These are phyloP conservation scores for Jacana jacana DNA, from an alignment of 2,113 vertebrate species.

Conservation along the genomic window DNA sequence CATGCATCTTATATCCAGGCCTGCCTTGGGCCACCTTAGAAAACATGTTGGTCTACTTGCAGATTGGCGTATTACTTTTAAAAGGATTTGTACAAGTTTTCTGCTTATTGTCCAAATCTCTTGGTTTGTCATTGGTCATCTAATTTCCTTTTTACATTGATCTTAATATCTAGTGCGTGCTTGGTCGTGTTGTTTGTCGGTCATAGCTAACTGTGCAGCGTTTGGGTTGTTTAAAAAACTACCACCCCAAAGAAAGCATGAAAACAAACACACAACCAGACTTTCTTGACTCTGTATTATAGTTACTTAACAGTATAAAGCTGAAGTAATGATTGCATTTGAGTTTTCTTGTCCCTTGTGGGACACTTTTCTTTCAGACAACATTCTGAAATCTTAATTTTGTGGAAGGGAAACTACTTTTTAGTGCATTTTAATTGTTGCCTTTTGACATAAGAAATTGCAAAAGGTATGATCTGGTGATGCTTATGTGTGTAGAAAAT, in stretches of 20 bases:
- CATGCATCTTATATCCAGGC: not conserved
- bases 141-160: not conserved
- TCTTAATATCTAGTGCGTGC: not conserved
- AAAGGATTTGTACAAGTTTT: not conserved
- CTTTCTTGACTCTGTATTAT: not conserved
- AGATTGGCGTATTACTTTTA: not conserved
- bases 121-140: not conserved
- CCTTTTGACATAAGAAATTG: accelerated
- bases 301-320: not conserved
- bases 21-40: not conserved
- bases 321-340: not conserved
- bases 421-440: not conserved
- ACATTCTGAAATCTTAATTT: not conserved
- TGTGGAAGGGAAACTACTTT: not conserved
- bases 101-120: not conserved
- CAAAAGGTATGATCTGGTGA: no score
- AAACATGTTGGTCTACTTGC: not conserved
- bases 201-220: not conserved
- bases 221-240: not conserved
- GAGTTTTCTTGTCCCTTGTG: not conserved
- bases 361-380: not conserved
- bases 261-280: not conserved
- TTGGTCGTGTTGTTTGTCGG: not conserved
- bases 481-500: accelerated
- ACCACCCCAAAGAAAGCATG: not conserved